Evolutionary conservation across 2,113 vertebrate genomes (phyloP).

Genomic region (Emydocephalus ijimae): DNA sequence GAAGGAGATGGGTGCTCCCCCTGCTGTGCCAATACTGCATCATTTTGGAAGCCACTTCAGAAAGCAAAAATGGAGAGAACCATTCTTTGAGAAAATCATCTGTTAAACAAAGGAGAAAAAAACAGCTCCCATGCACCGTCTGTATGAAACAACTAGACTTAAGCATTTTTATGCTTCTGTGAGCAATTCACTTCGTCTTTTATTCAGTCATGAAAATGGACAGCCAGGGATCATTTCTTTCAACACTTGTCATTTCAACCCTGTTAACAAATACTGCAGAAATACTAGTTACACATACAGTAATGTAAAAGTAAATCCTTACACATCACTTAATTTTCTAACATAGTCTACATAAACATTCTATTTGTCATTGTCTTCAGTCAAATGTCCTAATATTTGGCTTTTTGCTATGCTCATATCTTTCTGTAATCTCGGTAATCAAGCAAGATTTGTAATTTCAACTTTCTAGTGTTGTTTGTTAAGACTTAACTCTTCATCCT

Average conservation of each 20-base stretch:
- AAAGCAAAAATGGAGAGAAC: not conserved
- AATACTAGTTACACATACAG: not conserved
- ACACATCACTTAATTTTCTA: not conserved
- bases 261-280: not conserved
- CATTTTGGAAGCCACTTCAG: not conserved
- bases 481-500: not conserved
- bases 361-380: not conserved
- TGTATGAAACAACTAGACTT: not conserved
- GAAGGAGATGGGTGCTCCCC: not conserved
- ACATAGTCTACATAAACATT: too few species aligned
- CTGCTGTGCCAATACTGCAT: not conserved
- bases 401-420: not conserved
- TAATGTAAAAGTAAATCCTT: not conserved
- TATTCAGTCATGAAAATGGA: not conserved
- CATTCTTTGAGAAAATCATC: not conserved
- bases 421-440: not conserved
- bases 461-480: not conserved
- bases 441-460: not conserved
- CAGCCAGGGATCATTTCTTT: not conserved
- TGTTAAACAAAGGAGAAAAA: not conserved
- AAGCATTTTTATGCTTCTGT: constrained; percentile 5
- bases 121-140: not conserved
- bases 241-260: not conserved
- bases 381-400: not conserved
- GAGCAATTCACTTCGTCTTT: not conserved